These are phyloP conservation scores for Sorex fumeus DNA, from an alignment of 2,113 vertebrate genomes.

Conservation along the genomic window DNA sequence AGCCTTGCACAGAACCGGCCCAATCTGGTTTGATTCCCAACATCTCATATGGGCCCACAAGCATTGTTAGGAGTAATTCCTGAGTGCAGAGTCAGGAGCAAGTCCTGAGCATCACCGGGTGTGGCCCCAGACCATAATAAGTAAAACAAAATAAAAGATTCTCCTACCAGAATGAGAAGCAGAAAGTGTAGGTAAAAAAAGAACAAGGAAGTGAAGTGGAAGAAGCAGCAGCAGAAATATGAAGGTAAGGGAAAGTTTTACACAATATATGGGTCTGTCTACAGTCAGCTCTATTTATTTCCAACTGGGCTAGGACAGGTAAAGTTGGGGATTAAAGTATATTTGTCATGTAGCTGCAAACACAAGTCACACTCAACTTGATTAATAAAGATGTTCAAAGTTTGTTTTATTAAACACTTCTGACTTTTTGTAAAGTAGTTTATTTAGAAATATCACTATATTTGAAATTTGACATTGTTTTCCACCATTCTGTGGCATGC, in stretches of 20 bases:
- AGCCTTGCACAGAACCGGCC: too few relatives aligned
- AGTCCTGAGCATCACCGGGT: too few relatives aligned
- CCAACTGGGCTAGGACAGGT: slow-evolving; percentile 67
- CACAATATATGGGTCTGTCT: slow-evolving; percentile 17
- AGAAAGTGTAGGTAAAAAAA: slow-evolving; percentile 15
- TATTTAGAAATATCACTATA: slow-evolving; percentile 12
- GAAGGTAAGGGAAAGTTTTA: slow-evolving; percentile 43
- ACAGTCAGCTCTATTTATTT: slow-evolving; percentile 51
- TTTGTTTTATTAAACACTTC: slow-evolving; percentile 69
- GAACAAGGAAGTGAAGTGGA: neutral
- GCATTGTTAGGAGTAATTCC: too few relatives aligned
- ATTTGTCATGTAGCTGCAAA: slow-evolving; percentile 56
- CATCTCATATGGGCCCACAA: too few relatives aligned
- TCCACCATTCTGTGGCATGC: neutral
- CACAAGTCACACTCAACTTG: slow-evolving; percentile 38
- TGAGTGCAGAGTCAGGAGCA: too few relatives aligned
- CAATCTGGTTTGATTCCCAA: too few relatives aligned
- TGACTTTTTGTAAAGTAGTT: slow-evolving; percentile 44
- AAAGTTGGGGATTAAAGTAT: slow-evolving; percentile 52
- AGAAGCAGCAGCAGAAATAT: neutral
- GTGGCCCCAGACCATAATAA: too few relatives aligned
- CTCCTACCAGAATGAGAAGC: neutral
- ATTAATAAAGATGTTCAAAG: slow-evolving; percentile 52
- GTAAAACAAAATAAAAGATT: too few relatives aligned
- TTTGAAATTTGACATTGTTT: slow-evolving; percentile 57